These are phyloP conservation scores for Rhincodon typus DNA, from an alignment of 2,797 vertebrate species.

Conservation along the genomic window DNA sequence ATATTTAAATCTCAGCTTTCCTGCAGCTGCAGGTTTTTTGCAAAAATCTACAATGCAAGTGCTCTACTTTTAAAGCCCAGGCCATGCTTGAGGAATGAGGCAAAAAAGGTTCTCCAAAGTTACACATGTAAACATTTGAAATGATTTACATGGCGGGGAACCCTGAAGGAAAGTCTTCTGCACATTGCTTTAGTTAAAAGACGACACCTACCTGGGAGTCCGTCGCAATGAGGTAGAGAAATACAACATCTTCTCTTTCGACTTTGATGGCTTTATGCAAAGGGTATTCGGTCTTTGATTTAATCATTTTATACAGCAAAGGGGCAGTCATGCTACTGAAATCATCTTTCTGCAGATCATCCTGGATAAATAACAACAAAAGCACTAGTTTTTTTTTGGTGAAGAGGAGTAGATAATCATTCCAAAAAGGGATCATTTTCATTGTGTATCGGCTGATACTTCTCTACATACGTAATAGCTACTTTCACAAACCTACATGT, in stretches of 20 bases:
- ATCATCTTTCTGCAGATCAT: conserved; percentile 91
- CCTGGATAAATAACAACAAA: conserved; percentile 55
- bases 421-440: neutral
- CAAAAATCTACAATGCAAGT: neutral
- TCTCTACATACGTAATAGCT: neutral
- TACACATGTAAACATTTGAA: neutral
- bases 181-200: neutral
- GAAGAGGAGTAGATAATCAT: neutral
- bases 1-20: neutral
- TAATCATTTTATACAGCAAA: conserved; percentile 96
- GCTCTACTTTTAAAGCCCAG: neutral
- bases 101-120: neutral
- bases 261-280: conserved; percentile 97
- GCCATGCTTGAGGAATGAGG: neutral
- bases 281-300: conserved; percentile 93
- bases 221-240: conserved; percentile 96
- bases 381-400: neutral
- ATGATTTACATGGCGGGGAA: neutral
- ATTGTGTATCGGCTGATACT: neutral
- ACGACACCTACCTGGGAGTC: conserved; percentile 77
- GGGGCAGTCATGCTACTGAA: conserved; percentile 96
- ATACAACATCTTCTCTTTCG: conserved; percentile 92
- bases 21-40: neutral
- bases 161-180: too few relatives aligned
- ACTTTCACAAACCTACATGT: neutral